Evolutionary conservation across 1,140 invertebrate species (phyloP), one percentile per base, ranked within the genome.

Genomic region (Cydia fagiglandana): DNA sequence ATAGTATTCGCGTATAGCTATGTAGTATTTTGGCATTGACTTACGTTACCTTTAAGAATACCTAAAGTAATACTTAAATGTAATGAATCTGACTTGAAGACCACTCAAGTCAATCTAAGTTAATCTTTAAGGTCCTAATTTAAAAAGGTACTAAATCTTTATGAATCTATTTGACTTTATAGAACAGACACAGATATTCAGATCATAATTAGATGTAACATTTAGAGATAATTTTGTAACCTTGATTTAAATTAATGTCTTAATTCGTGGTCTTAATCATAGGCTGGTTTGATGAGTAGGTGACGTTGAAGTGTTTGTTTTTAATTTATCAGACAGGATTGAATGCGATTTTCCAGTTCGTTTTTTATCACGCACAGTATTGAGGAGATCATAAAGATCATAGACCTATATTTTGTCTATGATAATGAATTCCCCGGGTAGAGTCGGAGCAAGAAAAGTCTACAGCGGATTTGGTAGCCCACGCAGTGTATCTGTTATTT

Each of bases 281-380:
- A 1, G 4, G 17, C n/a, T 4, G 53, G 4, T 56, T 56, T 56
- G 53, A 56, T 17, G 53, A 56, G n/a, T 9, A 17, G 6, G 53
- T 17, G n/a, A 56, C n/a, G n/a, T 56, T 56, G 4, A 56, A 56
- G 53, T 56, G 53, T 56, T 56, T 56, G 15, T 17, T 56, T 56
- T n/a, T 56, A 56, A 56, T 56, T 56, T 56, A 56, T 15, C 12
- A 15, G 45, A 47, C 45, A 13, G 10, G 45, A 15, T 47, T 47
- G 12, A 47, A 13, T 47, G 45, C 45, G 45, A 12, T 13, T 3
- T 47, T 47, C 45, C 45, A 47, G 13, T 47, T 13, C 3, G 13
- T 45, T 12, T 45, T 45, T 45, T 45, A 12, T 45, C 3, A 45
- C 99, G 95, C 20, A 99, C 94, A 34, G 34, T 34, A 34, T 34